Percentiles rank a stretch among this genome's conserved stretches.
Conservation (phyloP, 2,797 vertebrate species). For the Astyanax mexicanus region DNA sequence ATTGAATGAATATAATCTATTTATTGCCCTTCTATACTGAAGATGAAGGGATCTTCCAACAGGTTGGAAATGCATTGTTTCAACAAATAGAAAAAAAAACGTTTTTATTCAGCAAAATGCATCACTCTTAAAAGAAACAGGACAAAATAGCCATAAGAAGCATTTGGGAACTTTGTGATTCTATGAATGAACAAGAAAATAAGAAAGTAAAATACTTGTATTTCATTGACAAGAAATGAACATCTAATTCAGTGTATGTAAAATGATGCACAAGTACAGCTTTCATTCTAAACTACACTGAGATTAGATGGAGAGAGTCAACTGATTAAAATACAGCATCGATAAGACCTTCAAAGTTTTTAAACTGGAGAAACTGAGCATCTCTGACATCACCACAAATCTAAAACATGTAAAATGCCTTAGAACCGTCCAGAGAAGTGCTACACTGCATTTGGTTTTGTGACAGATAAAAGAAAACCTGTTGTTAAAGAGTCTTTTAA, state of each 20-base stretch:
- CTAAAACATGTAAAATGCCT: constrained; percentile 44
- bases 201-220: constrained; percentile 23
- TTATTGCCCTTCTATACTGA: no score
- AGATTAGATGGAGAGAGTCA: constrained; percentile 40
- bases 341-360: constrained; percentile 28
- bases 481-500: constrained; percentile 53
- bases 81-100: constrained; percentile 66
- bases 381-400: constrained; percentile 12
- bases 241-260: constrained; percentile 33
- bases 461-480: constrained; percentile 42
- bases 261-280: constrained; percentile 44
- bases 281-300: constrained; percentile 33
- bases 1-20: no score
- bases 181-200: constrained; percentile 39
- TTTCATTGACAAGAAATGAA: constrained; percentile 36
- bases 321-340: constrained; percentile 57
- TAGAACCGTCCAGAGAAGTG: constrained; percentile 9
- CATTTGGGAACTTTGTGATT: constrained; percentile 37
- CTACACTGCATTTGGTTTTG: constrained; percentile 44
- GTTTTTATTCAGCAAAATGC: constrained; percentile 73
- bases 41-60: no score
- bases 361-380: constrained; percentile 18
- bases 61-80: constrained; percentile 21
- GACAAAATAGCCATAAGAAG: constrained; percentile 66
- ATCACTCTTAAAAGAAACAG: constrained; percentile 62